A percentile compares a stretch with the other conserved stretches of the same genome.
These are phyloP conservation scores for Hyposoter dolosus DNA, from an alignment of 2,888 invertebrate genomes.

Conservation along the genomic window DNA sequence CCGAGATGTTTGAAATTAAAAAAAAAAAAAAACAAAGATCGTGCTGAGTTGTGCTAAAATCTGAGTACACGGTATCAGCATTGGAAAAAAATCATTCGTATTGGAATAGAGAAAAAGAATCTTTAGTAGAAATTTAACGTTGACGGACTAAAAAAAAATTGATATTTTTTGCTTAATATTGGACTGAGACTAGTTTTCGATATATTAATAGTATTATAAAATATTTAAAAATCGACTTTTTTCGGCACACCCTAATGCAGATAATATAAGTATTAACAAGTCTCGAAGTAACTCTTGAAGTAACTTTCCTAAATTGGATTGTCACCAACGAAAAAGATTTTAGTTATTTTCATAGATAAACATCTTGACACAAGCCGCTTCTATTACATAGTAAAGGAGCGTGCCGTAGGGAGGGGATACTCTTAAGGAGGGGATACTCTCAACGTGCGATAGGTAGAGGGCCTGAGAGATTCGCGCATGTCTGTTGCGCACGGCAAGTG, in stretches of 20 bases:
- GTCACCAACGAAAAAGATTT: background rate
- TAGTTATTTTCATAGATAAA: background rate
- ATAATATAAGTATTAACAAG: background rate
- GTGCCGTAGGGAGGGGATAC: conserved; percentile 2
- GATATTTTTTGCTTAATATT: background rate
- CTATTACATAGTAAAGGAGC: background rate
- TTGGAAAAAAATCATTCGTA: too few relatives aligned
- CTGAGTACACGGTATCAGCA: too few relatives aligned
- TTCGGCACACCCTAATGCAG: background rate
- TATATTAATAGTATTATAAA: background rate
- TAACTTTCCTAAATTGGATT: background rate
- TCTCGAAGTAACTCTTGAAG: background rate
- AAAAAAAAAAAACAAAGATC: too few relatives aligned
- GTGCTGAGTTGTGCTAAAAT: too few relatives aligned
- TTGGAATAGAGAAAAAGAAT: too few relatives aligned
- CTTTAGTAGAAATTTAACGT: too few relatives aligned
- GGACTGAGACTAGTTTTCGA: background rate
- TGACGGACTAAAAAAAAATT: background rate
- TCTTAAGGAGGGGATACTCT: background rate
- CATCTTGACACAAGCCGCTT: background rate
- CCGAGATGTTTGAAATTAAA: too few relatives aligned
- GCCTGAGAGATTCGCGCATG: conserved; percentile 2
- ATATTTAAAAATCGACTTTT: background rate
- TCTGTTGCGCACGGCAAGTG: conserved; percentile 20
- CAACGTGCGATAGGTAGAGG: conserved; percentile 7